Percentiles rank a stretch among this genome's conserved stretches.
Conservation (phyloP, 2,888 invertebrate species). For the Hypselothyrea guttata region DNA sequence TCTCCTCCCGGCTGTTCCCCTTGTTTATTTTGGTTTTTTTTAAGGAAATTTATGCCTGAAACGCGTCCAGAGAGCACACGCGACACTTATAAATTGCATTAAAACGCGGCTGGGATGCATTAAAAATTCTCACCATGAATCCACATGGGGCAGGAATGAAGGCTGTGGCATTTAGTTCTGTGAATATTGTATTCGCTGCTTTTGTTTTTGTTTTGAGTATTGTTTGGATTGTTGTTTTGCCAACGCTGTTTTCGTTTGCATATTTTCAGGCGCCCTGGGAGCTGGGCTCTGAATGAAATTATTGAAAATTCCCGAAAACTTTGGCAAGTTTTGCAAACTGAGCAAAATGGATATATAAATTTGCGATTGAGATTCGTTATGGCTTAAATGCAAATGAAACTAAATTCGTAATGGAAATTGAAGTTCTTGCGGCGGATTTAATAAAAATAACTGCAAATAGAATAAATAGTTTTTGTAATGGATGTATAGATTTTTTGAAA, state of each 20-base stretch:
- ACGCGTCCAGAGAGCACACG: conserved; percentile 29
- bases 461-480: too few species aligned
- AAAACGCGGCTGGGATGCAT: conserved; percentile 52
- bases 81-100: conserved; percentile 70
- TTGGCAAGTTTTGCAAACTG: conserved; percentile 9
- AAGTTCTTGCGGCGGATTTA: not conserved
- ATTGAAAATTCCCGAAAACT: conserved; percentile 20
- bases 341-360: conserved; percentile 7
- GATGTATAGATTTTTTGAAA: too few species aligned
- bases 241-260: conserved; percentile 37
- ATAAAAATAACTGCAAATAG: too few species aligned
- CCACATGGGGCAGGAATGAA: conserved; percentile 3
- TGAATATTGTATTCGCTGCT: conserved; percentile 37
- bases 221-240: conserved; percentile 22
- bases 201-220: conserved; percentile 2
- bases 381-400: conserved; percentile 4
- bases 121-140: conserved; percentile 46
- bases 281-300: conserved; percentile 18
- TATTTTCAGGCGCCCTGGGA: conserved; percentile 26
- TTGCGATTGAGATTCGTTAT: conserved; percentile 9
- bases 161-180: conserved; percentile 15
- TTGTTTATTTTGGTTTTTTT: too few species aligned
- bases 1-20: not conserved
- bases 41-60: conserved; percentile 44
- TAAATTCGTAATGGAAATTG: not conserved